Base-by-base conservation (phyloP, 2,113 vertebrate species). In the Platanista minor region DNA sequence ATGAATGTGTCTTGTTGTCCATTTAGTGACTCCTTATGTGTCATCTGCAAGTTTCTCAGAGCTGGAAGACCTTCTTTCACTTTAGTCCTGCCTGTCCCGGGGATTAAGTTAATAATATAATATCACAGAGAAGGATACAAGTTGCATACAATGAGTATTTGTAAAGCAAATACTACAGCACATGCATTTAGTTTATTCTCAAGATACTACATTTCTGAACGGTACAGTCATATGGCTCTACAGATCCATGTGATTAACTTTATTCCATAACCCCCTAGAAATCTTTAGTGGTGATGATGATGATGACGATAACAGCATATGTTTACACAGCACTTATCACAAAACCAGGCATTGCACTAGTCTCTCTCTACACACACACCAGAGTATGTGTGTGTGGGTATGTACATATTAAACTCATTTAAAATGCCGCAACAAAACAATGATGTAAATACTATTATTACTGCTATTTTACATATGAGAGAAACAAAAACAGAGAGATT, bases 361-460 rank as follows among this genome's bases (percentile, higher is more conserved):
- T 85, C 12, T 69, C 14, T 74, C 20, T 77, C 21, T 9, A 75
- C 23, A 74, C 52, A 89, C n/a, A 72, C 15, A 74, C 66, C 15
- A 52, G 1, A 41, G 33, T 62, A 64, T 20, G 23, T 52, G n/a
- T 92, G 18, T 77, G 8, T 46, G 6, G 54, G 21, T 31, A 43
- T 39, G 23, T 39, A 31, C 39, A 72, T 3, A 57, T 64, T 61
- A 93, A 90, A 87, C 46, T 62, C 33, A 96, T 69, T 90, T 71
- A 87, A 85, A 96, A 86, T 64, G 39, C 80, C 54, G 87, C 9
- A 94, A 64, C 39, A 93, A 87, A 94, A n/a, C 21, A 91, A 29
- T 77, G 11, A 90, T 5, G 27, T 69, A 87, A 82, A 59, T 57
- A 66, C 52, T 49, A 87, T 29, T 78, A 78, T 80, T 92, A 49